Percentiles rank a stretch among this genome's conserved stretches.
Conservation (phyloP, 2,888 invertebrate genomes). For the Mystacides longicornis region DNA sequence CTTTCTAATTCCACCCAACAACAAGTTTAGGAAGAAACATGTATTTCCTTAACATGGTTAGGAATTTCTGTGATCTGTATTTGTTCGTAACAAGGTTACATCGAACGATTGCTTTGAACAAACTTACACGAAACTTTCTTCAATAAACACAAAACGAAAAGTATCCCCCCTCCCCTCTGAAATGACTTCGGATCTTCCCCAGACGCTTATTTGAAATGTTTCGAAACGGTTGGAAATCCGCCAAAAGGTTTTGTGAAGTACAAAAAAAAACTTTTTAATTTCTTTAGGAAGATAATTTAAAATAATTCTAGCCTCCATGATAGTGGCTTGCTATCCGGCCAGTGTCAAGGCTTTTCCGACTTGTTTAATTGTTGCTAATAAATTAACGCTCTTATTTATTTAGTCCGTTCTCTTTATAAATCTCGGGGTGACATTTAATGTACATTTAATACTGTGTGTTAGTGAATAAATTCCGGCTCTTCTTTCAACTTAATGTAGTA, state of each 20-base stretch:
- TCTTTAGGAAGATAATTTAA: background rate
- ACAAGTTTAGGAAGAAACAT: no score
- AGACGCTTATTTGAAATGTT: conserved; percentile 1
- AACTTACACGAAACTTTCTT: background rate
- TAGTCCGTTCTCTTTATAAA: no score
- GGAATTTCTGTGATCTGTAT: background rate
- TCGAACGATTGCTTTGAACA: background rate
- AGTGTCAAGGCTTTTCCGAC: no score
- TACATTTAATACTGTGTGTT: no score
- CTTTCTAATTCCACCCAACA: no score
- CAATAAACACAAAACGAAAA: background rate
- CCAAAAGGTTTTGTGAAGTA: background rate
- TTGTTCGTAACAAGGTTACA: background rate
- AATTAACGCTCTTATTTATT: no score
- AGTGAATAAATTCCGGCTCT: no score
- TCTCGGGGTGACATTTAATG: no score
- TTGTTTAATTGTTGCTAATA: no score
- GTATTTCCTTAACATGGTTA: no score
- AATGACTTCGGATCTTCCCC: background rate
- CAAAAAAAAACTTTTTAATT: background rate
- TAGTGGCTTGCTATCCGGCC: no score
- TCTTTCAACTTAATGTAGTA: no score
- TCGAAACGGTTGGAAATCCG: background rate
- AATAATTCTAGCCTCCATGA: background rate
- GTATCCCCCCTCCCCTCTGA: background rate